Conservation (phyloP, 2,888 invertebrate genomes). For the Euclidia mi region DNA sequence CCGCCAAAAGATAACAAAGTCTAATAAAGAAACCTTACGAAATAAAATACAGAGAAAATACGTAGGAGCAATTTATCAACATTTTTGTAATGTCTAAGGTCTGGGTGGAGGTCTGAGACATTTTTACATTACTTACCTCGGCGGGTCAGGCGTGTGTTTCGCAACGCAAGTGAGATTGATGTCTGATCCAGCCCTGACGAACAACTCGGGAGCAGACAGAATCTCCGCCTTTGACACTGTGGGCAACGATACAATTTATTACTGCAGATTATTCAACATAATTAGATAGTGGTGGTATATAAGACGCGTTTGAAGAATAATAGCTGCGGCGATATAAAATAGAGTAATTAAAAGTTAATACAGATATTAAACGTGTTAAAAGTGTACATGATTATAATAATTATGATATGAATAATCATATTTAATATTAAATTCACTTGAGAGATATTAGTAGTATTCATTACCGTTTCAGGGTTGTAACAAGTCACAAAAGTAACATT, state of each 20-base stretch:
- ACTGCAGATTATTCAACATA: not conserved
- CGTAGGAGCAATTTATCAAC: conserved; percentile 65
- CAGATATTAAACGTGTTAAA: too few relatives aligned
- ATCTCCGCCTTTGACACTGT: conserved; percentile 97
- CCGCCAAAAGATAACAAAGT: not conserved
- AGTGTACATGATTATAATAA: too few relatives aligned
- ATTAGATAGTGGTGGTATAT: not conserved
- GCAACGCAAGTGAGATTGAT: conserved; percentile 97
- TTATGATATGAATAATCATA: not conserved
- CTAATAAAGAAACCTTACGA: not conserved
- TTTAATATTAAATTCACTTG: too few relatives aligned
- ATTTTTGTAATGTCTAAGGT: conserved; percentile 28
- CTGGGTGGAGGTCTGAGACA: conserved; percentile 27
- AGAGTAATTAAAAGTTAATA: too few relatives aligned
- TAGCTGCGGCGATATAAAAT: too few relatives aligned
- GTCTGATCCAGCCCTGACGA: conserved; percentile 97
- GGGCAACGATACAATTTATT: conserved; percentile 51
- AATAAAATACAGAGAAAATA: conserved; percentile 13
- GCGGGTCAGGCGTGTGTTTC: conserved; percentile 95
- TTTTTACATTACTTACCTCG: conserved; percentile 90
- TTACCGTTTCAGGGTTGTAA: too few relatives aligned
- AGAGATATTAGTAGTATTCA: too few relatives aligned
- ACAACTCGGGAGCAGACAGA: conserved; percentile 95
- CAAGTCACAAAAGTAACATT: too few relatives aligned
- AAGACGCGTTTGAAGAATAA: too few relatives aligned